phyloP scores from a whole-genome alignment of 1,140 invertebrate species.

The Ylistrum balloti region DNA sequence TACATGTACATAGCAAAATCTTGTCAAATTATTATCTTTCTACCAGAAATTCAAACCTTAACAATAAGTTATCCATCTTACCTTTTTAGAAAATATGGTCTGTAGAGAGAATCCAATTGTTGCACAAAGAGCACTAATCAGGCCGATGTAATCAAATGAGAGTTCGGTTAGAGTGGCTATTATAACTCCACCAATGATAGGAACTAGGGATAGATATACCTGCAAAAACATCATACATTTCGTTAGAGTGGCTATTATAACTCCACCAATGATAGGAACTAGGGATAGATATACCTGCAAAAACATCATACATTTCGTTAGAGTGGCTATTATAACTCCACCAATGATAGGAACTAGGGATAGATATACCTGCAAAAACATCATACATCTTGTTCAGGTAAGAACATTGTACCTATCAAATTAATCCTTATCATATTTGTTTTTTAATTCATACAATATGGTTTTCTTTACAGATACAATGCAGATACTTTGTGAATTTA shows the following conservation, averaged over 20 bases:
- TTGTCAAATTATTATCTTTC: too few species aligned
- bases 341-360: conserved; percentile 95
- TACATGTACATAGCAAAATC: too few species aligned
- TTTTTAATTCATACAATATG: too few species aligned
- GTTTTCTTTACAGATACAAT: too few species aligned
- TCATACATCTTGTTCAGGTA: too few species aligned
- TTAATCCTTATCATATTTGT: too few species aligned
- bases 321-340: conserved; percentile 95
- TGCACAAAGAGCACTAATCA: conserved; percentile 93
- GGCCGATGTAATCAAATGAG: conserved; percentile 94
- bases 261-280: conserved; percentile 95
- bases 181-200: conserved; percentile 95
- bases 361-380: conserved; percentile 87
- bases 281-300: conserved; percentile 91
- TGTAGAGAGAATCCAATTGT: conserved; percentile 96
- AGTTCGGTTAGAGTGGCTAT: conserved; percentile 96
- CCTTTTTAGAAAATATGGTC: conserved; percentile 98
- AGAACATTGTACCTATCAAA: too few species aligned
- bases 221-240: too few species aligned
- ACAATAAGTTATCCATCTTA: conserved; percentile 78
- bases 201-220: conserved; percentile 92
- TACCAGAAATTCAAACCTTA: too few species aligned
- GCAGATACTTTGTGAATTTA: too few species aligned
- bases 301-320: too few species aligned
- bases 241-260: conserved; percentile 96